Evolutionary conservation across 1,140 invertebrate genomes (phyloP).

Genomic region (Spodoptera litura): DNA sequence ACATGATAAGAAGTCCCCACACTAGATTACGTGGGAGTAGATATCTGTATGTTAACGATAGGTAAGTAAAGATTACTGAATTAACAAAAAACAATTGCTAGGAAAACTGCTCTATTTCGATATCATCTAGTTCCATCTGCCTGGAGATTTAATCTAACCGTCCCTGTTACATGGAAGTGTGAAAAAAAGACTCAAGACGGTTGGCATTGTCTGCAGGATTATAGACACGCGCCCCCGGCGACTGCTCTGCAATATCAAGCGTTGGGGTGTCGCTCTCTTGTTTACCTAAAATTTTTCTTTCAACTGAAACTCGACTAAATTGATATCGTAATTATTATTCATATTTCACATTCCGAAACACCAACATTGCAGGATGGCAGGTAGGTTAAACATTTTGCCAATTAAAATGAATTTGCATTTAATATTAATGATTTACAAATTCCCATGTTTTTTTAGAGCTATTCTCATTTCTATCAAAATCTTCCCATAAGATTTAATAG

Average conservation of each 20-base stretch:
- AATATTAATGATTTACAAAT: too few species aligned
- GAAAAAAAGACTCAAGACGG: constrained; percentile 48
- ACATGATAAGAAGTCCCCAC: too few species aligned
- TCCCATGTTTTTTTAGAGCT: too few species aligned
- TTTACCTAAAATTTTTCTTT: constrained; percentile 11
- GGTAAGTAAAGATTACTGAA: too few species aligned
- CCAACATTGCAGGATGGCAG: too few species aligned
- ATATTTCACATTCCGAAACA: too few species aligned
- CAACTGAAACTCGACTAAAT: background rate
- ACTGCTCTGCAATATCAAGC: constrained; percentile 41
- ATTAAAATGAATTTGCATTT: too few species aligned
- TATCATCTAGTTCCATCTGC: background rate
- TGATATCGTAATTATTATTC: background rate
- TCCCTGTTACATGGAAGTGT: background rate
- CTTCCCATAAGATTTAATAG: background rate
- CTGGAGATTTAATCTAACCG: constrained; percentile 25
- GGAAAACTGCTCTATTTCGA: constrained; percentile 26
- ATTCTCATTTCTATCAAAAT: background rate
- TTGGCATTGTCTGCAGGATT: constrained; percentile 48
- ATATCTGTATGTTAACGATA: too few species aligned
- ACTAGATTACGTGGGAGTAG: too few species aligned
- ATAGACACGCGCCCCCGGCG: constrained; percentile 53
- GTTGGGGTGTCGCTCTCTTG: background rate
- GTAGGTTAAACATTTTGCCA: too few species aligned
- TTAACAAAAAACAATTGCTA: background rate